Evolutionary conservation across 2,797 vertebrate genomes (phyloP).

Genomic region (Melanotaenia parkinsoni): DNA sequence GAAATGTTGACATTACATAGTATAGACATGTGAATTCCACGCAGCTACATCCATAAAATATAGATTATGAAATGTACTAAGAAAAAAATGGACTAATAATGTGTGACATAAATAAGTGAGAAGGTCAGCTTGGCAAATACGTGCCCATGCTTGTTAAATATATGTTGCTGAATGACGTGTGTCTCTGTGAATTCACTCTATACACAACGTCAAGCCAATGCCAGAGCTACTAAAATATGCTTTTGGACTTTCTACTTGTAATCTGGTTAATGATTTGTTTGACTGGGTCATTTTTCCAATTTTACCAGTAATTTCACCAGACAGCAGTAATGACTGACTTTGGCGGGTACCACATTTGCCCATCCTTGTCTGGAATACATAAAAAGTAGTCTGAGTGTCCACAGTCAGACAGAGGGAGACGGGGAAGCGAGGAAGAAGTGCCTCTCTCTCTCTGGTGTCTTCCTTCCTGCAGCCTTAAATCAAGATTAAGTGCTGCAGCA

Average conservation of each 20-base stretch:
- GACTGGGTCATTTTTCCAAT: not conserved
- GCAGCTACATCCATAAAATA: too few relatives aligned
- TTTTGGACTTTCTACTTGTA: not conserved
- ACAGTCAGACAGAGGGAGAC: not conserved
- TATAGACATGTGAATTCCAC: too few relatives aligned
- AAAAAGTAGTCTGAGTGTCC: not conserved
- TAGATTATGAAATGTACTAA: too few relatives aligned
- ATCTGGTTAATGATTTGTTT: not conserved
- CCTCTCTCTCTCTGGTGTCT: conserved; percentile 34
- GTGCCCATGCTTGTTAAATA: too few relatives aligned
- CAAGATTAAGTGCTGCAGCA: conserved; percentile 57
- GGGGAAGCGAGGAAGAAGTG: conserved; percentile 8
- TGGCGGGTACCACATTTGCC: not conserved
- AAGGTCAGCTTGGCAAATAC: too few relatives aligned
- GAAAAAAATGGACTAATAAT: too few relatives aligned
- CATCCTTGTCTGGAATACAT: not conserved
- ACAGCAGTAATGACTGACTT: not conserved
- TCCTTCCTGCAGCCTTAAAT: conserved; percentile 54
- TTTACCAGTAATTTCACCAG: not conserved
- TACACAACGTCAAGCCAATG: not conserved
- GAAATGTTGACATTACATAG: too few relatives aligned
- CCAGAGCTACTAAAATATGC: not conserved
- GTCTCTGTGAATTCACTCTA: too few relatives aligned
- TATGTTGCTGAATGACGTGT: too few relatives aligned
- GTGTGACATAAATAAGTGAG: too few relatives aligned